Evolutionary conservation across 2,113 vertebrate species (phyloP).

Genomic region (Siniperca knerii): DNA sequence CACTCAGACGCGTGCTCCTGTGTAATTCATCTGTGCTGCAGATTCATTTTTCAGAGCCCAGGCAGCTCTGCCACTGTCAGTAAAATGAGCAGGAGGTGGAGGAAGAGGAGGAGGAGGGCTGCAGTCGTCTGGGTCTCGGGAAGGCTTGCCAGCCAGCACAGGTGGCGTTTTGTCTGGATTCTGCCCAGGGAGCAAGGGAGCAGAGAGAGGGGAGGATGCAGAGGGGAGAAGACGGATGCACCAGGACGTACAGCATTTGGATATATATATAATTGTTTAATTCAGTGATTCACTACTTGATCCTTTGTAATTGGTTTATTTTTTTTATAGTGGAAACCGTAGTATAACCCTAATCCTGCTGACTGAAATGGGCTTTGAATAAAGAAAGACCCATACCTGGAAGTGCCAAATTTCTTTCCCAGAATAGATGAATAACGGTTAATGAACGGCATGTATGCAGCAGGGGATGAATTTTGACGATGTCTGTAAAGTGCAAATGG

Average conservation of each 20-base stretch:
- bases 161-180: slow-evolving; percentile 77
- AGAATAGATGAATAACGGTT: slow-evolving; percentile 46
- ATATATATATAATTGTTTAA: slow-evolving; percentile 59
- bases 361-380: slow-evolving; percentile 45
- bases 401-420: slow-evolving; percentile 46
- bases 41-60: slow-evolving; percentile 75
- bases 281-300: slow-evolving; percentile 46
- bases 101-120: slow-evolving; percentile 41
- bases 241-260: slow-evolving; percentile 47
- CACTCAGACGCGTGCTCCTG: slow-evolving; percentile 34
- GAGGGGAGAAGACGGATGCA: slow-evolving; percentile 17
- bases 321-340: slow-evolving; percentile 43
- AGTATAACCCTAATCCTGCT: slow-evolving; percentile 42
- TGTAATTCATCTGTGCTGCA: slow-evolving; percentile 71
- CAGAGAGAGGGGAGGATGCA: slow-evolving; percentile 23
- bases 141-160: slow-evolving; percentile 68
- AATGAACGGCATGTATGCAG: slow-evolving; percentile 55
- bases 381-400: slow-evolving; percentile 29
- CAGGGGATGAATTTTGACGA: slow-evolving; percentile 34
- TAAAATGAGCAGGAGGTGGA: slow-evolving; percentile 43
- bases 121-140: slow-evolving; percentile 61
- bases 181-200: slow-evolving; percentile 55
- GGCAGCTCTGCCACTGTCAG: slow-evolving; percentile 58
- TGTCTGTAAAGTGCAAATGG: slow-evolving; percentile 35
- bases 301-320: slow-evolving; percentile 58